These are phyloP conservation scores for Athrips mouffetella DNA, from an alignment of 2,888 invertebrate genomes.

Conservation along the genomic window DNA sequence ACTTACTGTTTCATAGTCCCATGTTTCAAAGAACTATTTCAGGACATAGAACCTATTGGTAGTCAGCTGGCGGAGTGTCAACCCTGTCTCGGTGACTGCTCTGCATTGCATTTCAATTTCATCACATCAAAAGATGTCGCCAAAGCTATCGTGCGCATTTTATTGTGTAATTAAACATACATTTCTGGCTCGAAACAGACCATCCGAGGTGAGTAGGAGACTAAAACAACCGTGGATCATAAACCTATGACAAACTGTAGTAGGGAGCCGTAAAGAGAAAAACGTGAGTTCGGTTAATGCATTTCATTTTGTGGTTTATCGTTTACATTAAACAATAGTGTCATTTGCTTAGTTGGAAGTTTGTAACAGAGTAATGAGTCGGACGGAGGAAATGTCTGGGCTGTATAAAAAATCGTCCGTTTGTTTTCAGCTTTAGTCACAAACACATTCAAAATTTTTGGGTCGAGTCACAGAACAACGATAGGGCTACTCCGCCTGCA, in stretches of 20 bases:
- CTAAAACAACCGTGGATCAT: constrained; percentile 11
- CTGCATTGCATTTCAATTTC: background rate
- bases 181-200: constrained; percentile 12
- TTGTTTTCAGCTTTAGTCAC: too few relatives aligned
- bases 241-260: constrained; percentile 13
- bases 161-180: constrained; percentile 35
- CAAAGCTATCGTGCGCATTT: constrained; percentile 33
- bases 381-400: too few relatives aligned
- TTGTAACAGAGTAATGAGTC: background rate
- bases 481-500: too few relatives aligned
- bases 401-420: too few relatives aligned
- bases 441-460: too few relatives aligned
- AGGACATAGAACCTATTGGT: too few relatives aligned
- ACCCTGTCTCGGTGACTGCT: background rate
- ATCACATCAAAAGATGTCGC: constrained; percentile 30
- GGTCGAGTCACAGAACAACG: too few relatives aligned
- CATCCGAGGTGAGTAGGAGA: background rate
- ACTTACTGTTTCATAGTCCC: too few relatives aligned
- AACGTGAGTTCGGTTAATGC: background rate
- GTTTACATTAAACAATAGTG: constrained; percentile 5
- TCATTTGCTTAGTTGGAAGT: background rate
- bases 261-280: background rate
- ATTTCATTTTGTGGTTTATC: constrained; percentile 4
- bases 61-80: too few relatives aligned
- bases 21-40: too few relatives aligned